Evolutionary conservation across 2,113 vertebrate species (phyloP), one percentile per base, ranked within the genome.

Genomic region (Myotis davidii): DNA sequence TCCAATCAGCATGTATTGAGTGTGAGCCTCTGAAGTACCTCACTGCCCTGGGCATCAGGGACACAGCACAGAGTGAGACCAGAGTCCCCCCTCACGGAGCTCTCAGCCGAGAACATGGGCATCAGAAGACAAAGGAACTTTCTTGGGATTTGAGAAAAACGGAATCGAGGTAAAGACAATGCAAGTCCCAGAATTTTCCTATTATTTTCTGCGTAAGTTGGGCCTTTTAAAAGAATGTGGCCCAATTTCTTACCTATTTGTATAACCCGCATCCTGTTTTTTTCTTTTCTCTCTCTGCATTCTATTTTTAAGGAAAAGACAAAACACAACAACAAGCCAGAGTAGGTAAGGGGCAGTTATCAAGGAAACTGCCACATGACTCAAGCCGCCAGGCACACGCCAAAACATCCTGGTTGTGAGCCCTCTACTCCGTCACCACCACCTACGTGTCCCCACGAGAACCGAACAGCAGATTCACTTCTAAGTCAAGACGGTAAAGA

Each of bases 231-330:
- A 85, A 48, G 14, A 88, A 65, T 0, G 61, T 16, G 29, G 45
- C 12, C 54, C 18, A 56, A 59, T 48, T 64, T 94, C 69, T 72
- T 45, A 61, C n/a, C 54, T 69, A 74, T 67, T 39, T 79, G 48
- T 50, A 79, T 21, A 61, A 88, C 12, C 17, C 67, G 8, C 13
- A 23, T 83, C 89, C 61, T 83, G 56, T 73, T 88, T 93, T 83
- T 74, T 56, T 56, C 45, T 48, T 48, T 50, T 21, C 20, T 56
- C 54, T 59, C 23, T 23, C 18, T 59, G 5, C 13, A 23, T 83
- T 89, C 61, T 84, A 56, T 73, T 91, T 93, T 90, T 79, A 95
- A 92, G 69, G 56, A 39, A 32, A 69, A 77, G 59, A 83, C 6
- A 59, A 84, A 69, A 77, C 27, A 67, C 16, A 61, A 20, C 34